Conservation (phyloP, 1,140 invertebrate species). For the Heliconius nattereri region DNA sequence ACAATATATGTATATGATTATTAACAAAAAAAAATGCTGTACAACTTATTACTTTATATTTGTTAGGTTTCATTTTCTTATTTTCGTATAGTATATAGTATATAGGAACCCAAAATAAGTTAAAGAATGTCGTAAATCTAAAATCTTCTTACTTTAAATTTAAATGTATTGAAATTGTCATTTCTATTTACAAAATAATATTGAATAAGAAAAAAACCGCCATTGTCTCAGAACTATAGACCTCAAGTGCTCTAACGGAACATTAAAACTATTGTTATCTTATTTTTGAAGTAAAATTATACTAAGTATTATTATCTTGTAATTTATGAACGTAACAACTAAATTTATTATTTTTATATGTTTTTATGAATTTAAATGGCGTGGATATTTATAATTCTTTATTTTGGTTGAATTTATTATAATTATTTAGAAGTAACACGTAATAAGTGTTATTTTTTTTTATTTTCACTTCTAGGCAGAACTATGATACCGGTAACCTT, state of each 20-base stretch:
- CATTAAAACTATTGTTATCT: not conserved
- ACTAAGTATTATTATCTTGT: not conserved
- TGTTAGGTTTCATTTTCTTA: too few species aligned
- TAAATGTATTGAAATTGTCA: not conserved
- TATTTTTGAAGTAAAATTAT: not conserved
- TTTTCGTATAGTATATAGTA: too few species aligned
- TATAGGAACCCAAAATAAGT: too few species aligned
- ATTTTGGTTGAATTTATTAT: not conserved
- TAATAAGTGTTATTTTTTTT: too few species aligned
- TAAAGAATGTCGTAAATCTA: not conserved
- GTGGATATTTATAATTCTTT: not conserved
- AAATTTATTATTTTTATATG: not conserved
- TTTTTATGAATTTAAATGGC: not conserved
- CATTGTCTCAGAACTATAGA: constrained; percentile 1
- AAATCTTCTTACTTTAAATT: not conserved
- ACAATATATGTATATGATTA: too few species aligned
- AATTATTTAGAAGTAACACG: too few species aligned
- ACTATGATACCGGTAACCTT: too few species aligned
- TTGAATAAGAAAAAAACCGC: not conserved
- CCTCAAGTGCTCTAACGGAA: not conserved
- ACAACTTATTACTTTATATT: too few species aligned
- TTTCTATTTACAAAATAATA: constrained; percentile 1
- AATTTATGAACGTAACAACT: not conserved
- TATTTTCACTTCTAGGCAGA: too few species aligned
- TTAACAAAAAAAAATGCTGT: too few species aligned